Evolutionary conservation across 2,888 invertebrate species (phyloP), one percentile per base, ranked within the genome.

Genomic region (Drosophila lacicola): DNA sequence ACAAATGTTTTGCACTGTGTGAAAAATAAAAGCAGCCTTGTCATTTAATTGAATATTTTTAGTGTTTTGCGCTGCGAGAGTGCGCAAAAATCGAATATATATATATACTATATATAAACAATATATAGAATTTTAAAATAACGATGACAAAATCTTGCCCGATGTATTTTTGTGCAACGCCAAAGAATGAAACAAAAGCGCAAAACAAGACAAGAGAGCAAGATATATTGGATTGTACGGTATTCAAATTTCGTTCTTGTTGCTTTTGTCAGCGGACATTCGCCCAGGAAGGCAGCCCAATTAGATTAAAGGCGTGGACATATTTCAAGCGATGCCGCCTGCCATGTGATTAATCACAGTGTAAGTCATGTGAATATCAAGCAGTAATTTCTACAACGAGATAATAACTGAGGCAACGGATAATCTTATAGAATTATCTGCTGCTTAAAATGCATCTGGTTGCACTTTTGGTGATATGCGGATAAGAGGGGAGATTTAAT

Each of bases 111-210:
- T 56, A 66, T 47, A 53, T 34, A 56, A 47, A 68, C 34, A 68
- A 71, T 60, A 87, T 47, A 77, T 77, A 68, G 49, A 36, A 66
- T 79, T 88, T 91, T 88, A 89, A 91, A 90, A 91, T 90, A 90
- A 88, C 90, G 91, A 90, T 90, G 90, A 90, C 90, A 90, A 89
- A 89, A 90, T 91, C 84, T 21, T 25, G 9, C 37, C 36, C 56
- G 62, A 47, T 70, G 61, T 66, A 75, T 66, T 70, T 74, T 71
- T 74, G 69, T 70, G 77, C 73, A 74, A 53, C 57, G 71, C 51
- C 49, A 80, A 69, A 61, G 50, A 69, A 54, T 25, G n/a, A 62
- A 60, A 56, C 44, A 45, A 70, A 73, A 74, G 69, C 65, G 55
- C 50, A 49, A 58, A 61, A 68, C 49, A 42, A 64, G 46, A 42